These are phyloP conservation scores for Gastracanthus pulcherrimus DNA, from an alignment of 2,888 invertebrate species.

Conservation along the genomic window DNA sequence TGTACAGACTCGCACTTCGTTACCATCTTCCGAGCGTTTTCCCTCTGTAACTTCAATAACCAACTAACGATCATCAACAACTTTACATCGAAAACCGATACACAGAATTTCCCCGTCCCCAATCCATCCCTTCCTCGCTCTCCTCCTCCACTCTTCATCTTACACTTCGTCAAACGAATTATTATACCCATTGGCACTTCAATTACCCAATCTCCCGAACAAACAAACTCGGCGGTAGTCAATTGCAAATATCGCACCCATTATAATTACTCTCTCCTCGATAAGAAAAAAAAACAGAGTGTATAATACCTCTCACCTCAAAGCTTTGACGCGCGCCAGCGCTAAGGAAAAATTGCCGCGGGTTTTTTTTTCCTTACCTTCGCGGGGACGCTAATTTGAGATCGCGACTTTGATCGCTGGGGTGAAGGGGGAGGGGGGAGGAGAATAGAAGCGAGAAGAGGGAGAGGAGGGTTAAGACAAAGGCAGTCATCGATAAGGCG, in stretches of 20 bases:
- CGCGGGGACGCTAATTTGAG: background rate
- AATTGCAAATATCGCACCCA: conserved; percentile 4
- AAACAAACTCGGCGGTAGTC: background rate
- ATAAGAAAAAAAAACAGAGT: background rate
- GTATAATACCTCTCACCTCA: too few relatives aligned
- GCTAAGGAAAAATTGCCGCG: too few relatives aligned
- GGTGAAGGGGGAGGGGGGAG: conserved; percentile 39
- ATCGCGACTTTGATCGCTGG: conserved; percentile 36
- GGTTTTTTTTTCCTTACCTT: too few relatives aligned
- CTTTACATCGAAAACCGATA: background rate
- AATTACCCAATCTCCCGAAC: background rate
- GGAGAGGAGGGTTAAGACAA: conserved; percentile 39
- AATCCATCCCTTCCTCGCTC: background rate
- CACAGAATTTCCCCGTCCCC: background rate
- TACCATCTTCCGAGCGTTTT: too few relatives aligned
- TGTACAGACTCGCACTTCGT: background rate
- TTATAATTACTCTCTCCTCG: too few relatives aligned
- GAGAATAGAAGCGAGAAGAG: conserved; percentile 40
- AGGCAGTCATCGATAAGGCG: conserved; percentile 37
- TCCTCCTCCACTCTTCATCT: background rate
- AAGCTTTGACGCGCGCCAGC: too few relatives aligned
- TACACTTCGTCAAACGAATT: conserved; percentile 19
- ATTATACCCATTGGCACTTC: conserved; percentile 28
- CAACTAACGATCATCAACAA: background rate
- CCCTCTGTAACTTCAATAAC: too few relatives aligned